Evolutionary conservation across 2,113 vertebrate genomes (phyloP).

Genomic region (Callopanchax toddi): DNA sequence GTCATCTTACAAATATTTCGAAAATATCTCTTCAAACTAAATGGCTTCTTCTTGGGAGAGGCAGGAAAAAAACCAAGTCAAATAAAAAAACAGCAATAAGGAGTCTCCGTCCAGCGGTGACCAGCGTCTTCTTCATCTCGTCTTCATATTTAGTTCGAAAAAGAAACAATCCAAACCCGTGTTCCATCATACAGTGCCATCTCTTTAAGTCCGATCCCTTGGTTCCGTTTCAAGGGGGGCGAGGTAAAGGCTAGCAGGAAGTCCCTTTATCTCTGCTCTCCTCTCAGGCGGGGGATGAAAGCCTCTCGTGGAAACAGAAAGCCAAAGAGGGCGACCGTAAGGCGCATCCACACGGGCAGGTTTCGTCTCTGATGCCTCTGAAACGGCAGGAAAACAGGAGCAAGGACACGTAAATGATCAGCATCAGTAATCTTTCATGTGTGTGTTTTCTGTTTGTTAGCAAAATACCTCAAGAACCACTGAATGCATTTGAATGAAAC

Average conservation of each 20-base stretch:
- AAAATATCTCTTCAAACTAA: conserved; percentile 81
- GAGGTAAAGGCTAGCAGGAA: conserved; percentile 24
- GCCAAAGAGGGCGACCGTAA: conserved; percentile 65
- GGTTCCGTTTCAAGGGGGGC: conserved; percentile 14
- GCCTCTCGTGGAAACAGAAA: conserved; percentile 71
- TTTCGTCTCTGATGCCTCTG: conserved; percentile 69
- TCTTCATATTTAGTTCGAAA: conserved; percentile 64
- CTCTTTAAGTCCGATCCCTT: conserved; percentile 61
- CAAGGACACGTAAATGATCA: not conserved
- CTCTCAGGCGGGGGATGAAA: conserved; percentile 52
- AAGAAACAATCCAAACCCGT: conserved; percentile 73
- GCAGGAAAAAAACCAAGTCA: conserved; percentile 18
- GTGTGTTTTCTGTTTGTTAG: too few relatives aligned
- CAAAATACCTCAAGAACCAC: too few relatives aligned
- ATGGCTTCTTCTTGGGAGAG: conserved; percentile 76
- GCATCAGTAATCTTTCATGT: not conserved
- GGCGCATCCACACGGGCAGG: conserved; percentile 73
- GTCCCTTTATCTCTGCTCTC: conserved; percentile 69
- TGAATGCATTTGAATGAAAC: too few relatives aligned
- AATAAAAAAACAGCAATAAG: conserved; percentile 20
- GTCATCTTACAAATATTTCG: conserved; percentile 78
- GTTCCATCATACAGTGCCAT: conserved; percentile 79
- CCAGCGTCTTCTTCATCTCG: conserved; percentile 59
- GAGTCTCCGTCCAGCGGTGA: conserved; percentile 78
- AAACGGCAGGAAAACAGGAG: conserved; percentile 51